A percentile compares a stretch with the other conserved stretches of the same genome.
phyloP scores from a whole-genome alignment of 2,113 vertebrate genomes.

The Acanthochromis polyacanthus region DNA sequence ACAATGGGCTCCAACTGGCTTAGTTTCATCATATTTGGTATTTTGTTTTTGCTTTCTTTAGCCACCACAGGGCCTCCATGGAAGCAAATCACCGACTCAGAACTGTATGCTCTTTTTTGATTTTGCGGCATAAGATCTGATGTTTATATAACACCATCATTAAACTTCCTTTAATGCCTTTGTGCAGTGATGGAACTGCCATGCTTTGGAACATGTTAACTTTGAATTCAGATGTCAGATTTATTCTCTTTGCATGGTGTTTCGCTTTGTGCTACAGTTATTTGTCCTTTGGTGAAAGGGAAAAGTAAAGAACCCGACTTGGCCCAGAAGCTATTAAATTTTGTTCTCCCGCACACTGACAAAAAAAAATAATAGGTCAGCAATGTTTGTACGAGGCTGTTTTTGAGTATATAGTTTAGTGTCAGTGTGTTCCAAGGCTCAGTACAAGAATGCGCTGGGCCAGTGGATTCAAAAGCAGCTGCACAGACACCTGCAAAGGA shows the following conservation, averaged over 20 bases:
- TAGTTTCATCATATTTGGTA: constrained; percentile 46
- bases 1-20: constrained; percentile 17
- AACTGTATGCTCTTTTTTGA: not conserved
- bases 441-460: constrained; percentile 27
- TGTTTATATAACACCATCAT: constrained; percentile 37
- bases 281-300: constrained; percentile 43
- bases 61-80: constrained; percentile 1
- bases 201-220: constrained; percentile 19
- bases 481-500: constrained; percentile 65
- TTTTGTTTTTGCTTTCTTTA: constrained; percentile 48
- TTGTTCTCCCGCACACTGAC: constrained; percentile 1
- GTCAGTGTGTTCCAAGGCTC: constrained; percentile 34
- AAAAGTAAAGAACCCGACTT: constrained; percentile 16
- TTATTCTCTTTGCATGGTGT: constrained; percentile 17
- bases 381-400: constrained; percentile 43
- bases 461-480: constrained; percentile 61
- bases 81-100: constrained; percentile 29
- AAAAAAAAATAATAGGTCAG: constrained; percentile 65
- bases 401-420: constrained; percentile 11
- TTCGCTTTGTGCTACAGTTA: constrained; percentile 30
- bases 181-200: constrained; percentile 37
- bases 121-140: constrained; percentile 20
- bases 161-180: constrained; percentile 28
- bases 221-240: constrained; percentile 42
- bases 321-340: constrained; percentile 23